A percentile compares a stretch with the other conserved stretches of the same genome.
phyloP scores from a whole-genome alignment of 1,140 invertebrate species.

The Nasonia giraulti region DNA sequence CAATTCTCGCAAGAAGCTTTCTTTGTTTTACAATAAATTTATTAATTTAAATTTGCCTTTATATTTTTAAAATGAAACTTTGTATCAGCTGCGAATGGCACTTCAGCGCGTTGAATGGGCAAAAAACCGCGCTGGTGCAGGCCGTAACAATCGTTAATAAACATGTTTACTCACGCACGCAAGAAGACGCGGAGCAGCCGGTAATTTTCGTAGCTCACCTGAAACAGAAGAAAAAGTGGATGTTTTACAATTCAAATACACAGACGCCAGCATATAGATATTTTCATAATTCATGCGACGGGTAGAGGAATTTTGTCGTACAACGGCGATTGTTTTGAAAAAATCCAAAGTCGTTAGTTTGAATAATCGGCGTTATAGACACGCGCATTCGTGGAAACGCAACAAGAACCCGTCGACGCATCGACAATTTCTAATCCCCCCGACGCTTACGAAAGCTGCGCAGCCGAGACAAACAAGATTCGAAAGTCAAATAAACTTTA shows the following conservation, averaged over 20 bases:
- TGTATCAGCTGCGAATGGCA: neutral
- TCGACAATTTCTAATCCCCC: neutral
- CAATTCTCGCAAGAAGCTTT: no score
- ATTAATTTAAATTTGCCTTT: no score
- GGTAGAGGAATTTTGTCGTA: no score
- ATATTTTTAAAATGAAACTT: neutral
- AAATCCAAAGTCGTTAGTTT: no score
- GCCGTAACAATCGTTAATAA: neutral
- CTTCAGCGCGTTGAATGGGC: neutral
- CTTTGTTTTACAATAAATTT: no score
- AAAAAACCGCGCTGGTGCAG: neutral
- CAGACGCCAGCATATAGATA: no score
- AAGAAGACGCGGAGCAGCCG: neutral
- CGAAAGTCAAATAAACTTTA: neutral
- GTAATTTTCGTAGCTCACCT: neutral
- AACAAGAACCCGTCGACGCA: neutral
- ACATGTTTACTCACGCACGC: neutral
- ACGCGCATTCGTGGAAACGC: neutral
- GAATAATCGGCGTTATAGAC: no score
- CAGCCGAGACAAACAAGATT: neutral
- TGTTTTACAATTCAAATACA: neutral
- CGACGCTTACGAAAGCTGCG: neutral
- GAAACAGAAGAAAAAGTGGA: neutral
- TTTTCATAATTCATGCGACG: no score
- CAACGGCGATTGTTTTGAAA: no score